phyloP scores from a whole-genome alignment of 1,140 invertebrate genomes.

The Bombus pascuorum region DNA sequence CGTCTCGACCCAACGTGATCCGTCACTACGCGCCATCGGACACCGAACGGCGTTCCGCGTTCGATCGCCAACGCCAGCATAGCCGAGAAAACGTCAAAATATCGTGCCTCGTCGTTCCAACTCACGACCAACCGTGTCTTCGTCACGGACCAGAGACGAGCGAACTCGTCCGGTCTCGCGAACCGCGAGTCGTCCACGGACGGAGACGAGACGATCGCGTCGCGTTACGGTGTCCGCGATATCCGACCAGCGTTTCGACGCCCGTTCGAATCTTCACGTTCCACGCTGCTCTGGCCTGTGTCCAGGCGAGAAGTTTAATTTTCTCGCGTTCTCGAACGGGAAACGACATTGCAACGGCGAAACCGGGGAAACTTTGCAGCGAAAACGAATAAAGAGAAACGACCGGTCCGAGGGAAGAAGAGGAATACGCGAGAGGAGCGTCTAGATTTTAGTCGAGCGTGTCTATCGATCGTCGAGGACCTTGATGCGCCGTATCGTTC shows the following conservation, averaged over 20 bases:
- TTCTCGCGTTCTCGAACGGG: too few species aligned
- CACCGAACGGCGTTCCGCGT: slow-evolving; percentile 9
- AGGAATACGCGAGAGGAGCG: slow-evolving; percentile 5
- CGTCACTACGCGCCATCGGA: slow-evolving; percentile 42
- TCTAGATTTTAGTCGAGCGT: slow-evolving; percentile 66
- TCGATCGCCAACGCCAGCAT: slow-evolving; percentile 49
- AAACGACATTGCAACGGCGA: too few species aligned
- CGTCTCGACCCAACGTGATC: slow-evolving; percentile 57
- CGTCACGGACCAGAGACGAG: not conserved
- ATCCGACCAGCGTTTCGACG: too few species aligned
- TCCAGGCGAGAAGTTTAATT: too few species aligned
- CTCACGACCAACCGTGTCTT: not conserved
- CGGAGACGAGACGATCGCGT: too few species aligned
- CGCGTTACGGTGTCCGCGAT: too few species aligned
- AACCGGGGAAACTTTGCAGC: rapidly evolving
- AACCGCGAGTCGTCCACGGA: rapidly evolving
- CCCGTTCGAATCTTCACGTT: too few species aligned
- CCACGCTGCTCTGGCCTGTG: rapidly evolving
- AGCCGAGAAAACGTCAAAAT: slow-evolving; percentile 3
- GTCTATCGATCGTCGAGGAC: slow-evolving; percentile 80
- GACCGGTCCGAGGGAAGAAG: too few species aligned
- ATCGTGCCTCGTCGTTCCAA: not conserved
- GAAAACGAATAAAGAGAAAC: not conserved
- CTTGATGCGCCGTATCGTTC: slow-evolving; percentile 79
- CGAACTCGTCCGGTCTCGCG: not conserved